Conservation (phyloP, 2,888 invertebrate genomes). For the Clostera curtula region DNA sequence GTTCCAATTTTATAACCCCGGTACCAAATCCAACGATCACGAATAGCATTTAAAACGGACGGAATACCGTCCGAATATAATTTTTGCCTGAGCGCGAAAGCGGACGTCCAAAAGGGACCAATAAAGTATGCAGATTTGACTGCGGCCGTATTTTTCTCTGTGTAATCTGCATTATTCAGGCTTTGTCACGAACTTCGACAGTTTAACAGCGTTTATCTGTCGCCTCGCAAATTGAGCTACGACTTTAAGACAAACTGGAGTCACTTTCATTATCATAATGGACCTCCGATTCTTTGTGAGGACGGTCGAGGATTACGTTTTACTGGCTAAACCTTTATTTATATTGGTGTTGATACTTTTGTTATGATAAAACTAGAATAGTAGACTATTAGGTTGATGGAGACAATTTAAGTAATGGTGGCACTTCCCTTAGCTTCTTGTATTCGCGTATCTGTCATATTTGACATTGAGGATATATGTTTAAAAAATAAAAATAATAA, state of each 20-base stretch:
- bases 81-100: constrained; percentile 42
- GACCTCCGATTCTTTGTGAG: constrained; percentile 66
- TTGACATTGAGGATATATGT: no score
- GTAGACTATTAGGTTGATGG: no score
- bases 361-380: no score
- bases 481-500: no score
- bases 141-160: constrained; percentile 72
- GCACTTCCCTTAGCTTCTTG: no score
- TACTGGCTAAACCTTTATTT: no score
- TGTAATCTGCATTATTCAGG: constrained; percentile 76
- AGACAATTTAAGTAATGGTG: no score
- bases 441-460: no score
- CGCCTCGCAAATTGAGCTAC: constrained; percentile 75
- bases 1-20: constrained; percentile 12
- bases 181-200: constrained; percentile 75
- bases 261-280: constrained; percentile 74
- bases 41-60: constrained; percentile 18
- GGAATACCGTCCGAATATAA: constrained; percentile 29
- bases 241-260: constrained; percentile 75
- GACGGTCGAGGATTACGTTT: constrained; percentile 51
- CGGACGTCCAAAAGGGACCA: constrained; percentile 62
- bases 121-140: constrained; percentile 74
- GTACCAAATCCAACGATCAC: constrained; percentile 11
- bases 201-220: constrained; percentile 76
- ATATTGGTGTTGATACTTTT: no score